phyloP scores from a whole-genome alignment of 2,113 vertebrate species.

The Ramphastos sulfuratus region DNA sequence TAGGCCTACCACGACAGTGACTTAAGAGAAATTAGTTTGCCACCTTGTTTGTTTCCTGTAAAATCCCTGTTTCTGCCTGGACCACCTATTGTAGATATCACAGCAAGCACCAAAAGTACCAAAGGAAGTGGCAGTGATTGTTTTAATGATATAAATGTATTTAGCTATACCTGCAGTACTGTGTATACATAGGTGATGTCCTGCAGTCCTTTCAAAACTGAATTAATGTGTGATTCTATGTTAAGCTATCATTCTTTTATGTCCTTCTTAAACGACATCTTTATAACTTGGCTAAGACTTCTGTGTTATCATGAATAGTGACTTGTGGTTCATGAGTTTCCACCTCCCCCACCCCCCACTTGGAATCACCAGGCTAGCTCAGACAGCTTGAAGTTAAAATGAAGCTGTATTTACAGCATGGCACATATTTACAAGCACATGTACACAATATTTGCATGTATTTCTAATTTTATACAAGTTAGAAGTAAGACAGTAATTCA shows the following conservation, averaged over 20 bases:
- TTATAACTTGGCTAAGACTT: background rate
- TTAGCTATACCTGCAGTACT: background rate
- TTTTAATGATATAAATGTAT: background rate
- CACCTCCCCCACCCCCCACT: no score
- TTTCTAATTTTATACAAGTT: no score
- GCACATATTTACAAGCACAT: no score
- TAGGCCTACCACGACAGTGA: no score
- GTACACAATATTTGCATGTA: no score
- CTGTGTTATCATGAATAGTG: background rate
- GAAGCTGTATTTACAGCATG: no score
- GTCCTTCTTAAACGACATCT: background rate
- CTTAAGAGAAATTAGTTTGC: background rate
- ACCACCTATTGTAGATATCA: background rate
- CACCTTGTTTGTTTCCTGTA: background rate
- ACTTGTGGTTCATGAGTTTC: no score
- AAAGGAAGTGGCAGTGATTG: background rate
- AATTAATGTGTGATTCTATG: background rate
- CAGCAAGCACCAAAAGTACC: background rate
- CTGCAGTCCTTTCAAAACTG: background rate
- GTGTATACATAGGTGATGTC: background rate
- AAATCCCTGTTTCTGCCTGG: background rate
- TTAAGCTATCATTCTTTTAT: background rate
- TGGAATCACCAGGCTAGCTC: no score
- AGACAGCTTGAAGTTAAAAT: no score
- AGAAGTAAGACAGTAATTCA: no score